These are phyloP conservation scores for Plecotus auritus DNA, from an alignment of 2,113 vertebrate genomes.

Conservation along the genomic window DNA sequence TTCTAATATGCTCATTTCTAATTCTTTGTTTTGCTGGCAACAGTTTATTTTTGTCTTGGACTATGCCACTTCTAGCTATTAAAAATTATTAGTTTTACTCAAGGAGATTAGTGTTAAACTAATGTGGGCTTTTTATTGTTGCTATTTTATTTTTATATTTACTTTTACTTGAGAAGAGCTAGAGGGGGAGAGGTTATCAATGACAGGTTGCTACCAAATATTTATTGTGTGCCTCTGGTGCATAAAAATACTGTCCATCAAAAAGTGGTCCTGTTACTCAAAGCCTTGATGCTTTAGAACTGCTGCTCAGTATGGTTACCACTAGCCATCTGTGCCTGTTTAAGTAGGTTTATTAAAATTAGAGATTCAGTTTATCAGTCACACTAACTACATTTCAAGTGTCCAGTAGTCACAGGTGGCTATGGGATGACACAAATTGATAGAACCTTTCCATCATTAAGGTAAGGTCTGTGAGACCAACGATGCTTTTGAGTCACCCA, in stretches of 20 bases:
- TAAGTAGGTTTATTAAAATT: background rate
- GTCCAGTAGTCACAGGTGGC: background rate
- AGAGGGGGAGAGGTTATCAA: background rate
- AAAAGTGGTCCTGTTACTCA: background rate
- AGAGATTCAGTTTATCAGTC: background rate
- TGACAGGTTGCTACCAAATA: background rate
- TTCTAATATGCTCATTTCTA: constrained; percentile 79
- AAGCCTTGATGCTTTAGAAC: background rate
- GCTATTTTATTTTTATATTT: background rate
- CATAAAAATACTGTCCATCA: background rate
- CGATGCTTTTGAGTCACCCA: background rate
- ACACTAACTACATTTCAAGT: background rate
- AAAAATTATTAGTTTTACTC: constrained; percentile 22
- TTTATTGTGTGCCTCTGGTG: background rate
- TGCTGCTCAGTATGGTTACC: background rate
- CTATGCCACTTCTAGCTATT: background rate
- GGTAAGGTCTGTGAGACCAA: background rate
- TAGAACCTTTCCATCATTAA: background rate
- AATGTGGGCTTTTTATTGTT: background rate
- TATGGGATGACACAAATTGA: background rate
- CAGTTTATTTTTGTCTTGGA: background rate
- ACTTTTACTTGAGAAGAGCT: background rate
- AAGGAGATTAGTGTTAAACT: constrained; percentile 8
- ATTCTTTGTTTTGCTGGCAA: constrained; percentile 55
- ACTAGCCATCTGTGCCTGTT: background rate